phyloP scores from a whole-genome alignment of 2,888 invertebrate species.

The Anagyrus pseudococci region DNA sequence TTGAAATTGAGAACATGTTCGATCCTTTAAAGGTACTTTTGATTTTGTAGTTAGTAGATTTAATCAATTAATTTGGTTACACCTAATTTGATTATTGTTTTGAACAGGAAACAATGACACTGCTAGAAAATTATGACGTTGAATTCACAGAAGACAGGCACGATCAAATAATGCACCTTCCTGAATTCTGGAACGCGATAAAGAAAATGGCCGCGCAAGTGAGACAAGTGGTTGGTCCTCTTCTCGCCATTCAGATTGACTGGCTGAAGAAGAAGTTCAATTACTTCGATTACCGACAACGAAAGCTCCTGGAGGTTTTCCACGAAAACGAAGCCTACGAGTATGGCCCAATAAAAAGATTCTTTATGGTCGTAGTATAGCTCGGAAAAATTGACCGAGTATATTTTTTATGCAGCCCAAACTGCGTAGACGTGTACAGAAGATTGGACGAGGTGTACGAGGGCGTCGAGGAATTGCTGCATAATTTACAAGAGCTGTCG shows the following conservation, averaged over 20 bases:
- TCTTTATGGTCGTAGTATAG: background rate
- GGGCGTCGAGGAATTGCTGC: slow-evolving; percentile 73
- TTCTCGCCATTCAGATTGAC: slow-evolving; percentile 88
- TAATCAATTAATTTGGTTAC: background rate
- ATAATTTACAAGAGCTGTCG: slow-evolving; percentile 70
- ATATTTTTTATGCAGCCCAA: slow-evolving; percentile 59
- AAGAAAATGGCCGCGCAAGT: slow-evolving; percentile 84
- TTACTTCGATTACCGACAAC: slow-evolving; percentile 80
- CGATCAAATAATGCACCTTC: slow-evolving; percentile 73
- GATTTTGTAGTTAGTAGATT: background rate
- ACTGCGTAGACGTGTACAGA: slow-evolving; percentile 73
- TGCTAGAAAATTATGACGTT: slow-evolving; percentile 85
- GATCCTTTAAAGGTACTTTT: slow-evolving; percentile 73
- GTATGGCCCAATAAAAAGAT: slow-evolving; percentile 49
- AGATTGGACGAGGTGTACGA: slow-evolving; percentile 73
- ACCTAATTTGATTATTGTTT: slow-evolving; percentile 4
- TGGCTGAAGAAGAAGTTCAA: slow-evolving; percentile 83
- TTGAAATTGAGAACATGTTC: slow-evolving; percentile 86
- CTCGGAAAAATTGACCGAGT: background rate
- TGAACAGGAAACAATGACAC: slow-evolving; percentile 75
- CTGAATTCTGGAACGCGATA: slow-evolving; percentile 85
- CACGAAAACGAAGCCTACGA: slow-evolving; percentile 63
- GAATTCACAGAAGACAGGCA: slow-evolving; percentile 79
- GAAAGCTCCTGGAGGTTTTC: slow-evolving; percentile 80
- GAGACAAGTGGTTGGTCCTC: slow-evolving; percentile 85